Base-by-base conservation (phyloP, 1,140 invertebrate genomes). In the Neocloeon triangulifer region DNA sequence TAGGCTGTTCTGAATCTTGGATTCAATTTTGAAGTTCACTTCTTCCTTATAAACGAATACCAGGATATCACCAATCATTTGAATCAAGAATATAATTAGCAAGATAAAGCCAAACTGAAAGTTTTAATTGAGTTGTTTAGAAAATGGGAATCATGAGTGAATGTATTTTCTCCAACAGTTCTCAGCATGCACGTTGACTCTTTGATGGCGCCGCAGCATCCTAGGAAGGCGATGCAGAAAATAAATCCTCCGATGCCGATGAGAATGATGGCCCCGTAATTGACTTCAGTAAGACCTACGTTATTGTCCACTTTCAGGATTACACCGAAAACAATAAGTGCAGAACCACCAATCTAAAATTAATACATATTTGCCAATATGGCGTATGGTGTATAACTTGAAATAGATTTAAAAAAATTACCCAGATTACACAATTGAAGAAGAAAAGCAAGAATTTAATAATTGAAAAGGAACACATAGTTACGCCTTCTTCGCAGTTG, bases 161-260 rank as follows among this genome's bases (percentile, higher is more conserved):
- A n/a, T n/a, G n/a, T n/a, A n/a, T n/a, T n/a, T n/a, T n/a, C n/a
- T n/a, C n/a, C n/a, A 10, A 27, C 75, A 42, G 73, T 76, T 44
- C 78, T 63, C 16, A 74, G 59, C 74, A 82, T 82, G 54, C 75
- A 82, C 42, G 74, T 66, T 43, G 69, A 80, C 48, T 82, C 77
- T 31, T 73, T 63, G 32, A 80, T 69, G 7, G 79, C 77, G 20
- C 79, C 79, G 45, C 78, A 82, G 51, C 79, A 85, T 40, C 80
- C 80, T 45, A 82, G 74, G 59, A 79, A 81, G 6, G 75, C 69
- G 34, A 82, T 69, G 17, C 77, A 37, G 45, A 80, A 77, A 36
- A 80, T 70, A 26, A 80, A 52, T 2, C 60, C 55, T 4, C 79
- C 79, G 39, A 78, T 48, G 27, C 75, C 51, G 38, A 82, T 78